phyloP scores from a whole-genome alignment of 2,113 vertebrate genomes.

The Perca fluviatilis region DNA sequence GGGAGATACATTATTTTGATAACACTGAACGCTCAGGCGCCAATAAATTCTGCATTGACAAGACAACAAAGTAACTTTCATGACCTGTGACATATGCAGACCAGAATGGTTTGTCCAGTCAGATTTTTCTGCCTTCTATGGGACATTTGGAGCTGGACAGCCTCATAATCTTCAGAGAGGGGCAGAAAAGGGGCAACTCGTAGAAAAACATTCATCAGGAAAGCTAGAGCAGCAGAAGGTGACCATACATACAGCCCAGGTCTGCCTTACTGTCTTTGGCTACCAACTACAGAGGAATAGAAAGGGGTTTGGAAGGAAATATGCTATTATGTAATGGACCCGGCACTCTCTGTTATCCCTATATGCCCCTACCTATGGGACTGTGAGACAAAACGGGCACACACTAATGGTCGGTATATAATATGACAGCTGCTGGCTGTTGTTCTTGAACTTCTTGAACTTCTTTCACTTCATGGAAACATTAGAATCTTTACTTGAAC shows the following conservation, averaged over 20 bases:
- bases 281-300: slow-evolving; percentile 31
- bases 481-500: slow-evolving; percentile 24
- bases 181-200: slow-evolving; percentile 20
- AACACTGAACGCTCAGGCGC: neutral
- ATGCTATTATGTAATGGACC: slow-evolving; percentile 65
- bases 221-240: slow-evolving; percentile 30
- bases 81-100: slow-evolving; percentile 47
- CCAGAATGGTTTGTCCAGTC: neutral
- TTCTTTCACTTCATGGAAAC: slow-evolving; percentile 55
- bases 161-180: slow-evolving; percentile 22
- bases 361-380: slow-evolving; percentile 38
- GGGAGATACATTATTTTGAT: slow-evolving; percentile 30
- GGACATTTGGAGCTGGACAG: slow-evolving; percentile 39
- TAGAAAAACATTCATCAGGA: slow-evolving; percentile 41
- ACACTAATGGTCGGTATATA: slow-evolving; percentile 18
- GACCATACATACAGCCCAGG: slow-evolving; percentile 24
- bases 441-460: slow-evolving; percentile 43
- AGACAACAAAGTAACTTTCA: slow-evolving; percentile 16
- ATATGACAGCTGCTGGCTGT: slow-evolving; percentile 46
- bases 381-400: slow-evolving; percentile 16
- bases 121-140: slow-evolving; percentile 39
- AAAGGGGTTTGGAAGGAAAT: slow-evolving; percentile 50
- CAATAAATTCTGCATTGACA: slow-evolving; percentile 34
- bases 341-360: slow-evolving; percentile 46
- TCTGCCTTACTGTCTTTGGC: slow-evolving; percentile 17